Conservation (phyloP, 2,113 vertebrate species). For the Heterocephalus glaber region DNA sequence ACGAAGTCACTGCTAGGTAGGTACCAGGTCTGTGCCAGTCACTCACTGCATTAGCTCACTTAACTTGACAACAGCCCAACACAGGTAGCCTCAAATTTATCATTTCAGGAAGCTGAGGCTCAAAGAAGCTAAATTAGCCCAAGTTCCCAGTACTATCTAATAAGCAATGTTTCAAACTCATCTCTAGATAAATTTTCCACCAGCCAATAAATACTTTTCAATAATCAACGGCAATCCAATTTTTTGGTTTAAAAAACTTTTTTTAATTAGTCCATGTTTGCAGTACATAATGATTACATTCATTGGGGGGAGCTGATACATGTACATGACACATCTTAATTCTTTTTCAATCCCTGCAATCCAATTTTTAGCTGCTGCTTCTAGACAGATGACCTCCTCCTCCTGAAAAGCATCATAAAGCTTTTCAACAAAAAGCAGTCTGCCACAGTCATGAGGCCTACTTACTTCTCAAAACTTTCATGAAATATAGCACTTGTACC, state of each 20-base stretch:
- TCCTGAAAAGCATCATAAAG: neutral
- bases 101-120: neutral
- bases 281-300: neutral
- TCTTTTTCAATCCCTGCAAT: neutral
- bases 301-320: neutral
- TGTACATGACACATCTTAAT: neutral
- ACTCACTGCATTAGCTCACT: neutral
- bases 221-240: neutral
- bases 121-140: neutral
- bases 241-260: neutral
- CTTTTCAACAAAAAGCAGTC: constrained; percentile 46
- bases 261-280: neutral
- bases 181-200: neutral
- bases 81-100: neutral
- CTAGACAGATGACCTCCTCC: neutral
- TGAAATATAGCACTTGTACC: neutral
- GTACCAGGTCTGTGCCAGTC: neutral
- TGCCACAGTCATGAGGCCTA: neutral
- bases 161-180: constrained; percentile 5
- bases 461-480: constrained; percentile 21
- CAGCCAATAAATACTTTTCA: neutral
- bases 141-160: constrained; percentile 1
- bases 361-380: neutral
- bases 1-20: neutral
- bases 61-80: neutral